phyloP scores from a whole-genome alignment of 1,140 invertebrate genomes.

The Globodera rostochiensis region DNA sequence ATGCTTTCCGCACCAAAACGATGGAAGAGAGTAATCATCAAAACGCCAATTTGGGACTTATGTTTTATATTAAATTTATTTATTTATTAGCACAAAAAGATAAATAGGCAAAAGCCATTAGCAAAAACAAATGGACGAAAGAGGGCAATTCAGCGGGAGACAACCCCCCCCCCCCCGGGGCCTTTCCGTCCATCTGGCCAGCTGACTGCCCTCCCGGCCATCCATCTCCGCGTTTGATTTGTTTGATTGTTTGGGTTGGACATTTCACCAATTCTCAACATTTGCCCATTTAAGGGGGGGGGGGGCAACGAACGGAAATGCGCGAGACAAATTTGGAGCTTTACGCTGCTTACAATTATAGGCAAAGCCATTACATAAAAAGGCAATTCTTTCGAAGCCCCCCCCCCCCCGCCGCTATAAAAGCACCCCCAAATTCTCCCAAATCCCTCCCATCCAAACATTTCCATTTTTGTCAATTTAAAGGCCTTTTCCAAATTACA shows the following conservation, averaged over 20 bases:
- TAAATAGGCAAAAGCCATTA: constrained; percentile 5
- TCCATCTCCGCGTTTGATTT: not conserved
- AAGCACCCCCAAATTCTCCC: not conserved
- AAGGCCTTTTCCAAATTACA: not conserved
- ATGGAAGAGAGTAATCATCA: not conserved
- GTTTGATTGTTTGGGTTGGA: not conserved
- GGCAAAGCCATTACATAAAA: too few relatives aligned
- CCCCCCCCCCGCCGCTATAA: not conserved
- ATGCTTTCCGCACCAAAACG: not conserved
- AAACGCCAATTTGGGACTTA: not conserved
- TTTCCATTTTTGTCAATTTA: not conserved
- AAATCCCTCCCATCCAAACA: not conserved
- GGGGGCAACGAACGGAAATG: too few relatives aligned
- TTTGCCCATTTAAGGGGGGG: not conserved
- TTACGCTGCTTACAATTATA: too few relatives aligned
- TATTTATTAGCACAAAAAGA: not conserved
- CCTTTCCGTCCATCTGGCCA: not conserved
- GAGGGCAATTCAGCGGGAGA: not conserved
- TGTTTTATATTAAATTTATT: too few relatives aligned
- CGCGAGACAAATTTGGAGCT: too few relatives aligned
- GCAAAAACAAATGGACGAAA: constrained; percentile 1
- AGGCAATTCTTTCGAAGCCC: not conserved
- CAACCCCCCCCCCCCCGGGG: not conserved
- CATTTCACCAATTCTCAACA: not conserved
- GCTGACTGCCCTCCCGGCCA: not conserved